phyloP scores from a whole-genome alignment of 2,888 invertebrate genomes.

The Andrena hattorfiana region DNA sequence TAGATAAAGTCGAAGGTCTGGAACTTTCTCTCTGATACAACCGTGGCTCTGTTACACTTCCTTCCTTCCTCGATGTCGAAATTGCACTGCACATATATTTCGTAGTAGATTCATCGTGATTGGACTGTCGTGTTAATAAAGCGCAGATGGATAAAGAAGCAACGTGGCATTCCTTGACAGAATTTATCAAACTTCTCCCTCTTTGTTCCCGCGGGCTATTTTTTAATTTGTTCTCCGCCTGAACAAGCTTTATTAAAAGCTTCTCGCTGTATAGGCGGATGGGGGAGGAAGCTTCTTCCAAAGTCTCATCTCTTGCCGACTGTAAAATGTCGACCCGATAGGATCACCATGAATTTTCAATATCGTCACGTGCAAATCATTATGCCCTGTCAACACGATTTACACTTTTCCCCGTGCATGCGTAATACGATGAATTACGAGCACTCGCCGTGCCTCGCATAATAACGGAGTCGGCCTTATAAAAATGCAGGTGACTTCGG shows the following conservation, averaged over 20 bases:
- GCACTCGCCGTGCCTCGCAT: constrained; percentile 64
- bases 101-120: not conserved
- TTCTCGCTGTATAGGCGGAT: constrained; percentile 6
- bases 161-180: not conserved
- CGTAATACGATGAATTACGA: constrained; percentile 70
- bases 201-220: not conserved
- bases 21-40: no score
- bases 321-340: constrained; percentile 36
- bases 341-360: constrained; percentile 65
- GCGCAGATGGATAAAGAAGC: not conserved
- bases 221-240: constrained; percentile 9
- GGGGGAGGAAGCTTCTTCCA: not conserved
- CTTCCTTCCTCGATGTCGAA: not conserved
- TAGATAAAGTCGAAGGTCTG: not conserved
- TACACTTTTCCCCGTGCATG: constrained; percentile 66
- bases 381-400: constrained; percentile 72
- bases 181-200: constrained; percentile 1
- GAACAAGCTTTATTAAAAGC: not conserved
- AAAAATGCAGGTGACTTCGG: constrained; percentile 43
- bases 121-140: constrained; percentile 9
- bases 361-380: constrained; percentile 73
- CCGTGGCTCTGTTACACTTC: not conserved
- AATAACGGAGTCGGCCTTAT: constrained; percentile 41
- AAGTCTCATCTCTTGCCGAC: constrained; percentile 6
- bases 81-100: not conserved